These are phyloP conservation scores for Antheraea mylitta DNA, from an alignment of 1,140 invertebrate genomes.

Conservation along the genomic window DNA sequence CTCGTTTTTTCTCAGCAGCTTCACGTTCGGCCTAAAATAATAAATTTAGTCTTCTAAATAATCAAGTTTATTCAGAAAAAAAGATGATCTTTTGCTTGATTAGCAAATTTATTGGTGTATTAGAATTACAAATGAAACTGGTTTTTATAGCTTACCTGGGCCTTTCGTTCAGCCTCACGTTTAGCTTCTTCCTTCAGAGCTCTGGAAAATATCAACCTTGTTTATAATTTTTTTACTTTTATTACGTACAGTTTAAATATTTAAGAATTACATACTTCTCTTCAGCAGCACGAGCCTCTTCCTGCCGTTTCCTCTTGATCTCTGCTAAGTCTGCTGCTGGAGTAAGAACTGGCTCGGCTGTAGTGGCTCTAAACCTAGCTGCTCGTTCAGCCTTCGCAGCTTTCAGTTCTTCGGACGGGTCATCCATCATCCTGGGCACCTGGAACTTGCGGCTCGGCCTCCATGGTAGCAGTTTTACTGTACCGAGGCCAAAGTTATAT, in stretches of 20 bases:
- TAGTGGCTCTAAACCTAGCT: constrained; percentile 73
- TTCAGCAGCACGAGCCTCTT: constrained; percentile 80
- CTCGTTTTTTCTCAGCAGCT: constrained; percentile 51
- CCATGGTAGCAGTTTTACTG: constrained; percentile 81
- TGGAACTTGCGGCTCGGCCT: constrained; percentile 83
- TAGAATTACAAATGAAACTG: no score
- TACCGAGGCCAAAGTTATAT: constrained; percentile 54
- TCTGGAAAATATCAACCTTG: constrained; percentile 46
- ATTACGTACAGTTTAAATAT: neutral
- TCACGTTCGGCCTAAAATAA: constrained; percentile 53
- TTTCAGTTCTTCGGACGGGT: constrained; percentile 77
- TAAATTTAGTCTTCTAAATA: no score
- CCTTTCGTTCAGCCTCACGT: constrained; percentile 68
- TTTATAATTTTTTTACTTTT: constrained; percentile 4
- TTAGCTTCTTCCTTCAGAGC: constrained; percentile 77
- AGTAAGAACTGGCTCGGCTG: constrained; percentile 69
- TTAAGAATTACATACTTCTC: constrained; percentile 70
- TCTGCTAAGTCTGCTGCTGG: constrained; percentile 79
- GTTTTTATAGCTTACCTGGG: constrained; percentile 53
- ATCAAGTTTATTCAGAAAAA: no score
- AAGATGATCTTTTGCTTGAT: neutral
- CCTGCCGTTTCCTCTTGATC: constrained; percentile 79
- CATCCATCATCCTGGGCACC: constrained; percentile 78
- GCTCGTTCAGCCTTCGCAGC: constrained; percentile 78
- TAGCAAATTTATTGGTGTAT: no score